These are phyloP conservation scores for Montipora capitata DNA, from an alignment of 92 coral and sea anemone genomes.

Conservation along the genomic window DNA sequence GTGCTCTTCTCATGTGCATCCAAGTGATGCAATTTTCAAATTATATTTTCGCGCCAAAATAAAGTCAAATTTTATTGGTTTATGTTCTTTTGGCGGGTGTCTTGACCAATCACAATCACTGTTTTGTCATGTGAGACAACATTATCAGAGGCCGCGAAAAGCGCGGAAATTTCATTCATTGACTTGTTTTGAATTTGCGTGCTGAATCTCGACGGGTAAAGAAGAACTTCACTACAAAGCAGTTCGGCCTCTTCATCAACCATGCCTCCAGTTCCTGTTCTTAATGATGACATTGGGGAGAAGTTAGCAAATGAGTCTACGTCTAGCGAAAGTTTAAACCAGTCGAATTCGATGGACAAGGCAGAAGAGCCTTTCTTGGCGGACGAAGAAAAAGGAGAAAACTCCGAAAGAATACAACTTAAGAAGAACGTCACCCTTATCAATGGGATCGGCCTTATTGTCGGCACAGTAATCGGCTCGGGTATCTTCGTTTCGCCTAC, in stretches of 20 bases:
- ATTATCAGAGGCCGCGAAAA: conserved; percentile 14
- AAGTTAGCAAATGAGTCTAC: conserved; percentile 65
- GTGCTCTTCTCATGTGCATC: conserved; percentile 24
- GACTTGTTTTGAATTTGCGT: conserved; percentile 25
- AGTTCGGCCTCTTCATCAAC: background rate
- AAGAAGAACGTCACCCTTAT: conserved; percentile 86
- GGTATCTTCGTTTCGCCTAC: conserved; percentile 98
- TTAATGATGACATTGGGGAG: conserved; percentile 62
- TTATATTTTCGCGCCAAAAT: conserved; percentile 32
- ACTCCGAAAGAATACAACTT: conserved; percentile 46
- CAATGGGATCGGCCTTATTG: conserved; percentile 92
- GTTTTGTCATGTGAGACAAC: conserved; percentile 23
- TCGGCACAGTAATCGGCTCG: conserved; percentile 98
- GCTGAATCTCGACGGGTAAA: conserved; percentile 9
- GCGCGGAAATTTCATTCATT: conserved; percentile 16
- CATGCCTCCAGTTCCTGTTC: conserved; percentile 78
- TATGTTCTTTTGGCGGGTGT: background rate
- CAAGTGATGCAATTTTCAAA: conserved; percentile 30
- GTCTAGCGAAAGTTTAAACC: conserved; percentile 51
- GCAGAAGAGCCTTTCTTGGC: conserved; percentile 67
- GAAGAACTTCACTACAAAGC: background rate
- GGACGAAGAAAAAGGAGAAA: conserved; percentile 43
- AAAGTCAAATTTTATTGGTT: conserved; percentile 29
- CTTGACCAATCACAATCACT: conserved; percentile 31
- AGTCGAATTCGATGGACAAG: conserved; percentile 56